Evolutionary conservation across 2,888 invertebrate species (phyloP).

Genomic region (Tuberolachnus salignus): DNA sequence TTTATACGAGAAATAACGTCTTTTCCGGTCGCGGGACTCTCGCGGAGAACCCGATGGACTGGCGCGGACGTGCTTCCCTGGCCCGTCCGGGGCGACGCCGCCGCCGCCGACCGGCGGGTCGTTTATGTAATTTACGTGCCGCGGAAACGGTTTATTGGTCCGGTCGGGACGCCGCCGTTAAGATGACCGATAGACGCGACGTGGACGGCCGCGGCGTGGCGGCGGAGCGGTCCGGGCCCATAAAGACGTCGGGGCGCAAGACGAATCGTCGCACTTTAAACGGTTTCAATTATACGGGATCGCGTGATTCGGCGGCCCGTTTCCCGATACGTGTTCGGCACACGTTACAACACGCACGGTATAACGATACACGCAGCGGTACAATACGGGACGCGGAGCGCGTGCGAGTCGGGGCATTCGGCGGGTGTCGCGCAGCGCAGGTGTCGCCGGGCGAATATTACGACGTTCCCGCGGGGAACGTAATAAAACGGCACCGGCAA

Average conservation of each 20-base stretch:
- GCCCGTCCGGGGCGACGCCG: neutral
- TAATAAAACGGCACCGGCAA: constrained; percentile 35
- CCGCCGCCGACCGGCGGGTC: too few species aligned
- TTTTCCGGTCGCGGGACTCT: too few species aligned
- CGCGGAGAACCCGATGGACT: too few species aligned
- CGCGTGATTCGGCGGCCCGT: constrained; percentile 46
- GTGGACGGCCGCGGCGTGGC: neutral
- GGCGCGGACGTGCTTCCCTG: too few species aligned
- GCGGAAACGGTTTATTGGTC: constrained; percentile 10
- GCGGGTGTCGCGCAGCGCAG: constrained; percentile 2
- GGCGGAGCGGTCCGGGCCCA: neutral
- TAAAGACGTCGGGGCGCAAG: constrained; percentile 53
- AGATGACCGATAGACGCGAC: constrained; percentile 38
- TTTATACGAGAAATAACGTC: too few species aligned
- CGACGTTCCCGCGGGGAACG: constrained; percentile 31
- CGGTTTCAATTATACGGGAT: constrained; percentile 52
- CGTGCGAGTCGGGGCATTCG: too few species aligned
- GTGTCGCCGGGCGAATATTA: constrained; percentile 33
- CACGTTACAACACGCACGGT: constrained; percentile 4
- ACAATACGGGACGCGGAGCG: neutral
- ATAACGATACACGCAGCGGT: neutral
- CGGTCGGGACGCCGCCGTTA: neutral
- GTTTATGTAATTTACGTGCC: constrained; percentile 30
- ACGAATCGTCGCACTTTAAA: constrained; percentile 55
- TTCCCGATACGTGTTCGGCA: constrained; percentile 15